Conservation (phyloP, 2,888 invertebrate species). For the Caenorhabditis sulstoni region DNA sequence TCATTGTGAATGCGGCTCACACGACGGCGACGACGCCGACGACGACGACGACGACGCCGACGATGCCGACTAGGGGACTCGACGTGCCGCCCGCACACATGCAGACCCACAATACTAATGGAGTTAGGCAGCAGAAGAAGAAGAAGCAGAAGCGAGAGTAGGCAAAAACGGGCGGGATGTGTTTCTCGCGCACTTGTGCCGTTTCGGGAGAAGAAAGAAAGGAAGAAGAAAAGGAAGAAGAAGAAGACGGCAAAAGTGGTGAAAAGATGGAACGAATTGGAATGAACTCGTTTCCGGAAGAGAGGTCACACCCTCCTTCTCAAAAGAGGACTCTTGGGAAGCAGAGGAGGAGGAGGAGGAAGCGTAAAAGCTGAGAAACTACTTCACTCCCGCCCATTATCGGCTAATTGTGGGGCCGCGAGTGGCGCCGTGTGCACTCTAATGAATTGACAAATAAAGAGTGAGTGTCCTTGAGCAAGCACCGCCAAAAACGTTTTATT, state of each 20-base stretch:
- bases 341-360: neutral
- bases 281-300: conserved; percentile 9
- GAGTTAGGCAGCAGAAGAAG: conserved; percentile 45
- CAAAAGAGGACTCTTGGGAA: conserved; percentile 3
- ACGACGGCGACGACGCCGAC: conserved; percentile 37
- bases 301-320: neutral
- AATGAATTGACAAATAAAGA: conserved; percentile 47
- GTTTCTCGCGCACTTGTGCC: conserved; percentile 32
- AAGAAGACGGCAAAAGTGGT: neutral
- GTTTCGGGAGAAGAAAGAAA: conserved; percentile 1
- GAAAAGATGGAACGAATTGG: conserved; percentile 10
- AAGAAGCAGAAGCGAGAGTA: conserved; percentile 13
- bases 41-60: conserved; percentile 33
- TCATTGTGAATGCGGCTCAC: conserved; percentile 52
- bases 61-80: conserved; percentile 38
- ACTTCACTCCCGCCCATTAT: conserved; percentile 25
- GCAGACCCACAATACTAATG: conserved; percentile 54
- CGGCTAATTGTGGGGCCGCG: conserved; percentile 25
- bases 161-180: conserved; percentile 30
- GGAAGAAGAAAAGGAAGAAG: neutral
- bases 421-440: conserved; percentile 35
- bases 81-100: conserved; percentile 32
- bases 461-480: conserved; percentile 29
- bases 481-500: conserved; percentile 9
- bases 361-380: neutral